Base-by-base conservation (phyloP, 1,140 invertebrate species). In the Dysdera silvatica region DNA sequence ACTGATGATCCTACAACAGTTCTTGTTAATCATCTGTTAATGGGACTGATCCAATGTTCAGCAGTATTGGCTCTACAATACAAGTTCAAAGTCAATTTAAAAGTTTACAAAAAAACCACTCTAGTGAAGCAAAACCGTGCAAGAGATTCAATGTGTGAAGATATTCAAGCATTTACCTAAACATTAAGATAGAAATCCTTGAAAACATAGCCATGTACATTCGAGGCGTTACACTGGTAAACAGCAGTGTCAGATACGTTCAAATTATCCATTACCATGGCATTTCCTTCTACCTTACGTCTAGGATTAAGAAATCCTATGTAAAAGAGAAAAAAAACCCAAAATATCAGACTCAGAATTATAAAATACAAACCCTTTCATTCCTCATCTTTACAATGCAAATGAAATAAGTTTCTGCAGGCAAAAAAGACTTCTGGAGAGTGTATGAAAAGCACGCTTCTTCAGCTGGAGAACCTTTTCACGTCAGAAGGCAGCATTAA, bases 151-250 rank as follows among this genome's bases (percentile, higher is more conserved):
- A 16, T 40, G 16, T 40, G 14, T 20, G 29, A 8, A 32, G 52
- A 28, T 18, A 47, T 73, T 78, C n/a, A 41, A 41, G 6, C 14
- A 48, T 76, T 75, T 86, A 85, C 85, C 68, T 95, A 79, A 8
- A 99, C 95, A 79, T 99, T 98, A 5, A 99, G 84, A 73, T 91
- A 98, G 37, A 96, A 90, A 80, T 99, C 95, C 73, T 93, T 92
- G 78, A 95, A 99, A 12, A 97, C 91, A 77, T 98, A 99, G 29
- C 96, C 96, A 67, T 93, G 82, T 16, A 87, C 88, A 76, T 98
- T 99, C 63, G 94, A 96, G 1, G 95, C 95, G 79, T 99, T 99
- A 78, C 95, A 98, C 47, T 96, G 95, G 72, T 96, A 95, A 76
- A 98, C 96, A 59, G 92, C 94, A 10, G 93, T 96, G 76, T 99